phyloP scores from a whole-genome alignment of 2,888 invertebrate species.

The Nomada hirtipes region DNA sequence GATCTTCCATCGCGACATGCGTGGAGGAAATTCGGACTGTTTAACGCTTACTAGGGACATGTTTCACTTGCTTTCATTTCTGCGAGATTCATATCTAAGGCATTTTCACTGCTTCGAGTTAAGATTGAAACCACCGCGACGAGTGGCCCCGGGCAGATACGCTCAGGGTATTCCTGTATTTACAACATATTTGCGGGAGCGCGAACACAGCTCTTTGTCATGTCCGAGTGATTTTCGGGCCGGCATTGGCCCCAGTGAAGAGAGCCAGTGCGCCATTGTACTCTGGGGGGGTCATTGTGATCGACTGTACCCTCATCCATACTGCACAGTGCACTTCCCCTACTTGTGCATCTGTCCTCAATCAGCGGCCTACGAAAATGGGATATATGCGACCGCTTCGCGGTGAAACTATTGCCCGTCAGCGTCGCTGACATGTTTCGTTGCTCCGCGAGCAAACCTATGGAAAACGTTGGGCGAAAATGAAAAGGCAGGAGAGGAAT shows the following conservation, averaged over 20 bases:
- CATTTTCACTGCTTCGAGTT: too few relatives aligned
- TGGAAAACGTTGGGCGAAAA: neutral
- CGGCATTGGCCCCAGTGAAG: constrained; percentile 67
- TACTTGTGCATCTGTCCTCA: constrained; percentile 83
- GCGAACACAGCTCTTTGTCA: constrained; percentile 82
- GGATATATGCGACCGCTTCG: constrained; percentile 74
- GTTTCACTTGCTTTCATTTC: too few relatives aligned
- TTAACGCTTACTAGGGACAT: too few relatives aligned
- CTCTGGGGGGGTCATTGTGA: constrained; percentile 79
- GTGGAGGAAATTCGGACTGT: too few relatives aligned
- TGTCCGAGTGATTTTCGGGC: constrained; percentile 79
- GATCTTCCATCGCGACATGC: neutral
- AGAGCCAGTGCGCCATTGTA: constrained; percentile 80
- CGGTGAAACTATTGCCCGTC: constrained; percentile 77
- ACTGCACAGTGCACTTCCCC: constrained; percentile 79
- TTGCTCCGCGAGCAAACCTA: too few relatives aligned
- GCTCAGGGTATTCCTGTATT: constrained; percentile 68
- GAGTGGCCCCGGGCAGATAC: constrained; percentile 1
- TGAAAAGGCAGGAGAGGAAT: neutral
- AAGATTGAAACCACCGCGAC: neutral
- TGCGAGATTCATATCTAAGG: too few relatives aligned
- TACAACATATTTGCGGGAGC: constrained; percentile 81
- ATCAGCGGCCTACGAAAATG: constrained; percentile 83
- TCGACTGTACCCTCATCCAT: constrained; percentile 79
- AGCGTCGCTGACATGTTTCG: neutral